A percentile compares a stretch with the other conserved stretches of the same genome.
These are phyloP conservation scores for Siniperca scherzeri DNA, from an alignment of 2,797 vertebrate genomes.

Conservation along the genomic window DNA sequence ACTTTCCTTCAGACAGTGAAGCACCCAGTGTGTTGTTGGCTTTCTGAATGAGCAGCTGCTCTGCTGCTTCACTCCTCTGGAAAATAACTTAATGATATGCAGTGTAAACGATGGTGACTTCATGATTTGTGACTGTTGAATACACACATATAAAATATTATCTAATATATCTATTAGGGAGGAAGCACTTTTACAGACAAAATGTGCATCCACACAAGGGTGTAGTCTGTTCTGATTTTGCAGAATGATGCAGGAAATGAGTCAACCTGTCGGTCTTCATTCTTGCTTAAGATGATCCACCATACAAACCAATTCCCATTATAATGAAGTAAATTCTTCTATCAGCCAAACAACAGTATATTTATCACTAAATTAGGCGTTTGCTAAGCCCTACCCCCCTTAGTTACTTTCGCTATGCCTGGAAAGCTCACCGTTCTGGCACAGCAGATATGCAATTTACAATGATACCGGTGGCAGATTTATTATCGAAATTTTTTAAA, in stretches of 20 bases:
- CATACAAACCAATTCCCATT: neutral
- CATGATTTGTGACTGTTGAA: neutral
- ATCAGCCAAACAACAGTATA: neutral
- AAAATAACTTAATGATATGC: conserved; percentile 15
- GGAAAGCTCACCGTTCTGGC: neutral
- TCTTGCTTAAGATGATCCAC: neutral
- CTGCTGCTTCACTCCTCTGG: neutral
- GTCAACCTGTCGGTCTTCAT: neutral
- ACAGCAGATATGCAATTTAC: neutral
- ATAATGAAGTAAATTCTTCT: neutral
- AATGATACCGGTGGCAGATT: neutral
- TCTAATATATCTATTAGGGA: neutral
- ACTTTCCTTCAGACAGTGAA: conserved; percentile 27
- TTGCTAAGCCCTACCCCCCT: neutral
- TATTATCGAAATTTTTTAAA: neutral
- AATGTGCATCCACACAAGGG: neutral
- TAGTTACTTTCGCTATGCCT: neutral
- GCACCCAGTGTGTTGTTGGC: conserved; percentile 8
- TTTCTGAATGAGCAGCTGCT: conserved; percentile 45
- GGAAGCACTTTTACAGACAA: neutral
- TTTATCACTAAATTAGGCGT: neutral
- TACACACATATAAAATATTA: neutral
- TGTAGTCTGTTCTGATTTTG: neutral
- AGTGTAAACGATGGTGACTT: neutral
- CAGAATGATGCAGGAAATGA: neutral